Base-by-base conservation (phyloP, 2,797 vertebrate species). In the Clarias fuscus region DNA sequence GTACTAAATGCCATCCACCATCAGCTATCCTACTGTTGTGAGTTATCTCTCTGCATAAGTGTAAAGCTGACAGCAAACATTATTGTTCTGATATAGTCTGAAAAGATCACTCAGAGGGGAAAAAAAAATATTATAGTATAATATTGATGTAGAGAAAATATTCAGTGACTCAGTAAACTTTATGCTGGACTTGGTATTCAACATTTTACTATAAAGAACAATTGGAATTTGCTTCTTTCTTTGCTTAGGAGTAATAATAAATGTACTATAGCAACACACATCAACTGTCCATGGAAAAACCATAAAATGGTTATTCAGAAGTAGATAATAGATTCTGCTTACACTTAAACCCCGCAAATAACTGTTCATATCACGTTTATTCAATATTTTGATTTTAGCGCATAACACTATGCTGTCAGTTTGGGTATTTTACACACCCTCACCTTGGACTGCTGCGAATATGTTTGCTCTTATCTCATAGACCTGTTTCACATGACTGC, bases 1-100 rank as follows among this genome's bases (percentile, higher is more conserved):
- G 91, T 94, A 92, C 93, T 92, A 91, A 93, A 91, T 93, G 92
- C 91, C 95, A 93, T 94, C 92, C 91, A 92, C 88, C 85, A 91
- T 88, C 88, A 91, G 90, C 91, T 89, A 85, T 93, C 93, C 88
- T 89, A 90, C 94, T 95, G 95, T 97, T 99, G 97, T 98, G 97
- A 98, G 96, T 98, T 97, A 97, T 98, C 96, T 96, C 94, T 94
- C 92, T 95, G 98, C 96, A 97, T 98, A 97, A 97, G 97, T 96
- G 95, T 94, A 94, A 97, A 97, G 95, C 94, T 95, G 96, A 96
- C 96, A 95, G 94, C 95, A 97, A 94, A 96, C 96, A 95, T 98
- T 97, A 99, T 99, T 98, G 98, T 98, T 98, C 97, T 98, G 97
- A 98, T 98, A 96, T 95, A 93, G 96, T 95, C 97, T 97, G 96